Conservation (phyloP, 2,888 invertebrate species). For the Stratiomys singularior region DNA sequence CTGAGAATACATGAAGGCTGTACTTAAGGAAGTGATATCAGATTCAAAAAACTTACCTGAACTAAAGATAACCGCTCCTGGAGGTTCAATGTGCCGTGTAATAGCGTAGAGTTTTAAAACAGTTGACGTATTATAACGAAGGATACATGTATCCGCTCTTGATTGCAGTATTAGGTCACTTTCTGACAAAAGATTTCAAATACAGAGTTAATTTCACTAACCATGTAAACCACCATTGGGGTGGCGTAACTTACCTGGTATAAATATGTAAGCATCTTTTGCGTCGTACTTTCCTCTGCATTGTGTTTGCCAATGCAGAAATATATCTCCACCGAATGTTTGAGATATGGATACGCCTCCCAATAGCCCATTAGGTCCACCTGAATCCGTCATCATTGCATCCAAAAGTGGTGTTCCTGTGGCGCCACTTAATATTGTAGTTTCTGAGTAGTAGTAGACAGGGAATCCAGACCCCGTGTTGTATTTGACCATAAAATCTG, state of each 20-base stretch:
- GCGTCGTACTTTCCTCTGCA: slow-evolving; percentile 65
- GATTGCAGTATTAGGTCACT: slow-evolving; percentile 65
- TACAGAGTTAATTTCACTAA: neutral
- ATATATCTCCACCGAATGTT: slow-evolving; percentile 77
- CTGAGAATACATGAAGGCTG: slow-evolving; percentile 51
- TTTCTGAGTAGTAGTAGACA: slow-evolving; percentile 77
- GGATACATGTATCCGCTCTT: slow-evolving; percentile 72
- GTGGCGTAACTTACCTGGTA: slow-evolving; percentile 59
- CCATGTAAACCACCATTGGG: no score
- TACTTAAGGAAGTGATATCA: neutral
- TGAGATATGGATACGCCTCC: slow-evolving; percentile 65
- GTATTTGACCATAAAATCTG: slow-evolving; percentile 81
- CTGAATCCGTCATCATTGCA: slow-evolving; percentile 65
- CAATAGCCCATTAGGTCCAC: slow-evolving; percentile 63
- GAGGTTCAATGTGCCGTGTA: slow-evolving; percentile 72
- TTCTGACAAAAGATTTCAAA: slow-evolving; percentile 55
- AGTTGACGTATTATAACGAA: slow-evolving; percentile 76
- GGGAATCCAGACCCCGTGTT: slow-evolving; percentile 76
- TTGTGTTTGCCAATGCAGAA: slow-evolving; percentile 80
- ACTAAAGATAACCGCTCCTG: slow-evolving; percentile 78
- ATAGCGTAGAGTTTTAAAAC: slow-evolving; percentile 74
- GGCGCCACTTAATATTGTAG: slow-evolving; percentile 62
- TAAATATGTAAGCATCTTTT: slow-evolving; percentile 68
- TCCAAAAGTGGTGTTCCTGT: slow-evolving; percentile 61
- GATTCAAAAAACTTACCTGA: slow-evolving; percentile 67